Conservation (phyloP, 2,797 vertebrate species). For the Kryptopterus vitreolus region DNA sequence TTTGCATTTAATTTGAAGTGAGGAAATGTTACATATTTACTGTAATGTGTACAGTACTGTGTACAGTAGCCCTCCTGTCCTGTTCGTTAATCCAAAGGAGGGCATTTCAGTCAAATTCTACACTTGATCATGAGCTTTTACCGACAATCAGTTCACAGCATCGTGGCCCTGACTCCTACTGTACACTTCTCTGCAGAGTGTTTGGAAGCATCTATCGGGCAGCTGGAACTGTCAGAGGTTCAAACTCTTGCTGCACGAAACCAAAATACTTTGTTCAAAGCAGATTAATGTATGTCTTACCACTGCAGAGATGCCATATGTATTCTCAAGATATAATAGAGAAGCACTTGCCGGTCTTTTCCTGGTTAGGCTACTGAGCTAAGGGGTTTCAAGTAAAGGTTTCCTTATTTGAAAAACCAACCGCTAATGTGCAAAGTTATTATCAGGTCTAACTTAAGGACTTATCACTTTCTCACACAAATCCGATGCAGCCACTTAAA, state of each 20-base stretch:
- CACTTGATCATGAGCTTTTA: neutral
- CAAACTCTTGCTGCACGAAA: neutral
- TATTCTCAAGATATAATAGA: neutral
- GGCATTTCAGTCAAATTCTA: neutral
- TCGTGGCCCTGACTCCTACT: constrained; percentile 1
- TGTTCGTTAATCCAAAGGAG: neutral
- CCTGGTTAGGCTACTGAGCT: neutral
- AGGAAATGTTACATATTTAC: neutral
- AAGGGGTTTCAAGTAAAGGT: neutral
- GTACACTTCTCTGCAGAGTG: neutral
- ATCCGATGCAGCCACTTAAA: neutral
- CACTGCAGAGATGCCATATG: neutral
- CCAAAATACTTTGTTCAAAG: neutral
- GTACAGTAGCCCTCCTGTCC: neutral
- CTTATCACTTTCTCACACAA: neutral
- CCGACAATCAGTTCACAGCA: neutral
- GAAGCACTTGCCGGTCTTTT: neutral
- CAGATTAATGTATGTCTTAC: neutral
- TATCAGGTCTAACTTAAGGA: neutral
- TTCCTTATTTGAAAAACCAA: neutral
- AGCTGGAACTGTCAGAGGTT: constrained; percentile 1
- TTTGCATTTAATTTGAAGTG: neutral
- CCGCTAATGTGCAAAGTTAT: neutral
- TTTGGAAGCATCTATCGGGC: constrained; percentile 1
- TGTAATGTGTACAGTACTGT: neutral